A percentile compares a stretch with the other conserved stretches of the same genome.
These are phyloP conservation scores for Cyanistes caeruleus DNA, from an alignment of 2,113 vertebrate species.

Conservation along the genomic window DNA sequence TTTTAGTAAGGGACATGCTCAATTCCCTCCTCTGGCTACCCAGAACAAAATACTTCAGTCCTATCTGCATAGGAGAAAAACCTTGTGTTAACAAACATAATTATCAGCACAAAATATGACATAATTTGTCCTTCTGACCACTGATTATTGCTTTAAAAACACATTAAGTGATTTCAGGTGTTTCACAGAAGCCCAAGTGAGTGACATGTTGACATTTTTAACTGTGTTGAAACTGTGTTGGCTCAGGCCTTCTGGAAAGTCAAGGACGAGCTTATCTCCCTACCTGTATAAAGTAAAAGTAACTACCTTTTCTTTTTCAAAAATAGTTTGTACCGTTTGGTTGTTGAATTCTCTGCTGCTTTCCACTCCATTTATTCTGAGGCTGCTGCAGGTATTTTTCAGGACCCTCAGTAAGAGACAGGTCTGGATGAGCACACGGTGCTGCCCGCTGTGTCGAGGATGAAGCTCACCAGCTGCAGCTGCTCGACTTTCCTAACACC, in stretches of 20 bases:
- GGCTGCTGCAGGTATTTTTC: neutral
- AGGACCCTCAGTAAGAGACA: neutral
- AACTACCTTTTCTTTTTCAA: neutral
- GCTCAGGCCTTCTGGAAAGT: neutral
- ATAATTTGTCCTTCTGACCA: neutral
- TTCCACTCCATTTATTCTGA: rapidly evolving
- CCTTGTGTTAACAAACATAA: neutral
- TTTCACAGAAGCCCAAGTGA: neutral
- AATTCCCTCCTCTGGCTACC: neutral
- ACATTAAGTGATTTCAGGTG: neutral
- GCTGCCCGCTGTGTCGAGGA: rapidly evolving
- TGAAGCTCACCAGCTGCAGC: slow-evolving; percentile 24
- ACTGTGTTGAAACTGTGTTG: neutral
- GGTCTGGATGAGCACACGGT: neutral
- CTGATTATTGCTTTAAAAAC: neutral
- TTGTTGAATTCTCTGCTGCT: neutral
- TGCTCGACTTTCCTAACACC: slow-evolving; percentile 40
- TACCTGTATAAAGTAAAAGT: neutral
- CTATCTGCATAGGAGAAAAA: neutral
- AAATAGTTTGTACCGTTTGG: neutral
- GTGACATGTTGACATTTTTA: neutral
- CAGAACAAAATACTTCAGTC: neutral
- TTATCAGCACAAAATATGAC: neutral
- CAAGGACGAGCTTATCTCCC: slow-evolving; percentile 14
- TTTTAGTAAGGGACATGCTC: neutral